Base-by-base conservation (phyloP, 2,888 invertebrate genomes). In the Subacronicta megacephala region DNA sequence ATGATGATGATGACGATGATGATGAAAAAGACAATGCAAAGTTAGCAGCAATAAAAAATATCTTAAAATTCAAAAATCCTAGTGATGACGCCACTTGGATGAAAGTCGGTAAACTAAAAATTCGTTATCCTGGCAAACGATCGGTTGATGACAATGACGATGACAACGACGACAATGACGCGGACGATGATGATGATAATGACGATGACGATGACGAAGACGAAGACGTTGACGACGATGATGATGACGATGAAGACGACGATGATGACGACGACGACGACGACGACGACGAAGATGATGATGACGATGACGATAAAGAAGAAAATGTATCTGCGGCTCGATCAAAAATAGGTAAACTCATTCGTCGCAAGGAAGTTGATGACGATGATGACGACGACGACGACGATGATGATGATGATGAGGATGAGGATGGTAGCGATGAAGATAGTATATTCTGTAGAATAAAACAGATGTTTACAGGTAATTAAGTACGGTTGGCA, bases 381-480 rank as follows among this genome's bases (percentile, higher is more conserved):
- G 54, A 78, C 2, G 87, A 90, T 2, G 75, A 81, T 7, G 82
- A 85, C 1, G 72, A 82, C 1, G 77, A 81, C 26, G 89, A 95
- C 3, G 89, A 91, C 53, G 89, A 92, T 31, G 55, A 68, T 18
- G 65, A 94, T 53, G 55, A 68, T 18, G 65, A 94, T 53, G 92
- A 95, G 42, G 93, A 95, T 33, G 92, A 95, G 31, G 90, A 95
- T 31, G 91, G 95, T 15, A 92, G 93, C 64, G 92, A 81, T 63
- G 94, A 95, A 78, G 87, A 90, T 79, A 85, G 87, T 87, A 89
- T 92, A 85, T 89, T 93, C 85, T 88, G 90, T 91, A 92, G 90
- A 88, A 92, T 94, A 87, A 93, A 89, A 86, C 88, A 88, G 88
- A 90, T 92, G 82, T 92, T 94, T 74, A 90, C 94, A 94, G 94